These are phyloP conservation scores for Girardia tigrina DNA, from an alignment of 2,888 invertebrate species.

Conservation along the genomic window DNA sequence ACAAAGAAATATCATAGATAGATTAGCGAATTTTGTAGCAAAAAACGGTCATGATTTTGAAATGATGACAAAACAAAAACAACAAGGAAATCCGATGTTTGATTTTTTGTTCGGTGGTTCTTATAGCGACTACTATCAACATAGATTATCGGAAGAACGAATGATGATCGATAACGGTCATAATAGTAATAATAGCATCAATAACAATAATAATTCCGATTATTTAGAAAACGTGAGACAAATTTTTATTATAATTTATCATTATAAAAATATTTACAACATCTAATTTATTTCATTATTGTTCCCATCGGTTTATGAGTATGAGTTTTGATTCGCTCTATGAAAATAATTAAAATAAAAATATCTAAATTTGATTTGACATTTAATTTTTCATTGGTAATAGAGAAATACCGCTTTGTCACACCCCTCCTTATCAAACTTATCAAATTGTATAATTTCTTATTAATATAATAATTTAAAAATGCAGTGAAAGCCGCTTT, in stretches of 20 bases:
- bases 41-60: slow-evolving; percentile 98
- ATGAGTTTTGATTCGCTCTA: no score
- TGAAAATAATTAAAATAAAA: no score
- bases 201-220: slow-evolving; percentile 15
- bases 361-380: no score
- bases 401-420: no score
- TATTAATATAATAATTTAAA: no score
- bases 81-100: slow-evolving; percentile 91
- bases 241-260: no score
- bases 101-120: slow-evolving; percentile 90
- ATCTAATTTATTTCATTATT: background rate
- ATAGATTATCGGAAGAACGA: slow-evolving; percentile 78
- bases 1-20: slow-evolving; percentile 89
- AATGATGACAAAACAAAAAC: slow-evolving; percentile 93
- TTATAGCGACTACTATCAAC: slow-evolving; percentile 85
- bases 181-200: background rate
- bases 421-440: no score
- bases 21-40: slow-evolving; percentile 93
- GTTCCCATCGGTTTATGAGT: background rate
- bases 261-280: no score
- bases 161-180: slow-evolving; percentile 49
- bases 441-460: no score
- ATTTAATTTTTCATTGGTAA: no score
- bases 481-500: no score
- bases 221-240: slow-evolving; percentile 17